A percentile compares a stretch with the other conserved stretches of the same genome.
Conservation (phyloP, 2,888 invertebrate species). For the Tromatobia lineatoria region DNA sequence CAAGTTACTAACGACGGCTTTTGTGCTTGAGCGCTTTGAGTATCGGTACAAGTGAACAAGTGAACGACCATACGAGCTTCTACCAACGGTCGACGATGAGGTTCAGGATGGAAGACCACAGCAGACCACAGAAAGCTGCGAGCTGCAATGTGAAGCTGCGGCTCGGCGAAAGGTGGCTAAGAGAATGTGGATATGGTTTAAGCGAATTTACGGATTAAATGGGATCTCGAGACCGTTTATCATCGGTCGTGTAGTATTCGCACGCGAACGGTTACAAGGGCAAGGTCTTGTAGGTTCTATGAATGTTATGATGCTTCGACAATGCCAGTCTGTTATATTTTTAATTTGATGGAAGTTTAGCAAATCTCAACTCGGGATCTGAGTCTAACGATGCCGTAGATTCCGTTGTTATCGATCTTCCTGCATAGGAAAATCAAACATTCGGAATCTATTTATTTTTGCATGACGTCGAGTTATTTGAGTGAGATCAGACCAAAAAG, state of each 20-base stretch:
- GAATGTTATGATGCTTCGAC: too few relatives aligned
- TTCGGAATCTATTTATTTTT: too few relatives aligned
- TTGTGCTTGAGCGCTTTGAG: slow-evolving; percentile 71
- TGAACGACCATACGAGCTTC: slow-evolving; percentile 26
- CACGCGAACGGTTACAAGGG: slow-evolving; percentile 51
- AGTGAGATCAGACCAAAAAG: too few relatives aligned
- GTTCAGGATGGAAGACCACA: slow-evolving; percentile 31
- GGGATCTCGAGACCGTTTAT: slow-evolving; percentile 74
- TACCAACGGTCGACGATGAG: slow-evolving; percentile 2
- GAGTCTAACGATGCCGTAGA: too few relatives aligned
- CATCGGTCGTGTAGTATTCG: slow-evolving; percentile 69
- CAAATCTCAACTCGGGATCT: too few relatives aligned
- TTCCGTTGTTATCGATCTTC: too few relatives aligned
- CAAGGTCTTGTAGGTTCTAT: too few relatives aligned
- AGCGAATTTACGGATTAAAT: slow-evolving; percentile 75
- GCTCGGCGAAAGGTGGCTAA: slow-evolving; percentile 22
- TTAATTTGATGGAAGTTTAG: too few relatives aligned
- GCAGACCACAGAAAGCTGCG: slow-evolving; percentile 7
- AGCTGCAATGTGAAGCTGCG: slow-evolving; percentile 31
- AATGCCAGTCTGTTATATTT: too few relatives aligned
- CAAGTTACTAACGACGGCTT: slow-evolving; percentile 81
- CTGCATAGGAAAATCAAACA: too few relatives aligned
- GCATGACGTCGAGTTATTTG: too few relatives aligned
- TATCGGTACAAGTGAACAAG: slow-evolving; percentile 41
- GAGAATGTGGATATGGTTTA: slow-evolving; percentile 54